Base-by-base conservation (phyloP, 1,140 invertebrate species). In the Himalopsyche phryganea region DNA sequence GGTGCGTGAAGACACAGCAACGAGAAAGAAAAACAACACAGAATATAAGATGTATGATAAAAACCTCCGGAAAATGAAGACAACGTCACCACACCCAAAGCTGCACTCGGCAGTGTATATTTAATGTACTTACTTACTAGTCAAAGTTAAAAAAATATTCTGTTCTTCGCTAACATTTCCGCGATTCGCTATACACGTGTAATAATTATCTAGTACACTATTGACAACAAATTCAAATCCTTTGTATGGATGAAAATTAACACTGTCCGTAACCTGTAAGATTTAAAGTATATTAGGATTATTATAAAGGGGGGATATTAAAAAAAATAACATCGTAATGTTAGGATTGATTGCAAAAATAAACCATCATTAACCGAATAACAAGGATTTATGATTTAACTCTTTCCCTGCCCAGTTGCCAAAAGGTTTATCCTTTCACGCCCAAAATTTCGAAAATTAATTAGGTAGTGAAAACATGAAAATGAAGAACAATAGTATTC, bases 61-160 rank as follows among this genome's bases (percentile, higher is more conserved):
- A 41, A 45, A 47, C 54, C 13, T 28, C 20, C 14, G 46, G 51
- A 48, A 48, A 20, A 38, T 11, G 11, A 23, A 28, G 23, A 19
- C 28, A 36, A 45, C 11, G 36, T 15, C 6, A 50, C 47, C 55
- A 58, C 32, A 59, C 20, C 45, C 36, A 52, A 52, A 53, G 57
- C 50, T 40, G 32, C 49, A 47, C 33, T 52, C 23, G n/a, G n/a
- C 17, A 47, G 35, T n/a, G 40, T 9, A 13, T 9, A 41, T 38
- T 61, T 23, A 46, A 9, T 50, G 28, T 60, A 63, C 61, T 63
- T 60, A 63, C 61, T 56, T 57, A 63, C 57, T 56, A 47, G 17
- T 10, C 19, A 63, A 46, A 52, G 38, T 50, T 45, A 60, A 49
- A 36, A 40, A 41, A 9, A 63, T 45, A 18, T 58, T 38, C 19